Evolutionary conservation across 2,888 invertebrate genomes (phyloP).

Genomic region (Hemicrepidius hirtus): DNA sequence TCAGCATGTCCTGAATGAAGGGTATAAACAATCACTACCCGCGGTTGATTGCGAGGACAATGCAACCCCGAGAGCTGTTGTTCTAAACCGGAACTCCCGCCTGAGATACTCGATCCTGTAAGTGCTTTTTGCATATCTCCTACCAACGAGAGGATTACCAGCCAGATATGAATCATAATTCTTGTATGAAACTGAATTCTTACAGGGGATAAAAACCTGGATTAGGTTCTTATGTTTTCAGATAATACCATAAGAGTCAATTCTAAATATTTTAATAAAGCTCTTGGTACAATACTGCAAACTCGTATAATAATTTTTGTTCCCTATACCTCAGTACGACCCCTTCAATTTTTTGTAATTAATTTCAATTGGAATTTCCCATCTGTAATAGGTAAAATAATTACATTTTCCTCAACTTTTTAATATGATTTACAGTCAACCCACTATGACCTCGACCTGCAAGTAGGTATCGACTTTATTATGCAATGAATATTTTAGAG

Average conservation of each 20-base stretch:
- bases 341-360: too few species aligned
- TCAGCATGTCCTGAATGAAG: constrained; percentile 56
- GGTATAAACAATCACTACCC: constrained; percentile 54
- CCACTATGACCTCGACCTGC: too few species aligned
- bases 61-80: constrained; percentile 52
- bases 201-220: constrained; percentile 12
- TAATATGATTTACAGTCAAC: too few species aligned
- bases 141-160: constrained; percentile 44
- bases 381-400: too few species aligned
- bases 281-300: too few species aligned
- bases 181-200: constrained; percentile 25
- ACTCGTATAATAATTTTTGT: too few species aligned
- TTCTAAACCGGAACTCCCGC: constrained; percentile 54
- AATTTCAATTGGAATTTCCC: too few species aligned
- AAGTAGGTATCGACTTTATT: too few species aligned
- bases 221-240: constrained; percentile 21
- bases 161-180: constrained; percentile 46
- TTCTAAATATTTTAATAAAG: too few species aligned
- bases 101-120: constrained; percentile 49
- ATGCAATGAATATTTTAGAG: too few species aligned
- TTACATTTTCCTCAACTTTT: too few species aligned
- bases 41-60: constrained; percentile 53
- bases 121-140: constrained; percentile 51
- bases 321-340: too few species aligned
- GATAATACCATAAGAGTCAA: background rate